phyloP scores from a whole-genome alignment of 2,888 invertebrate species.

The Masnerella sp. region DNA sequence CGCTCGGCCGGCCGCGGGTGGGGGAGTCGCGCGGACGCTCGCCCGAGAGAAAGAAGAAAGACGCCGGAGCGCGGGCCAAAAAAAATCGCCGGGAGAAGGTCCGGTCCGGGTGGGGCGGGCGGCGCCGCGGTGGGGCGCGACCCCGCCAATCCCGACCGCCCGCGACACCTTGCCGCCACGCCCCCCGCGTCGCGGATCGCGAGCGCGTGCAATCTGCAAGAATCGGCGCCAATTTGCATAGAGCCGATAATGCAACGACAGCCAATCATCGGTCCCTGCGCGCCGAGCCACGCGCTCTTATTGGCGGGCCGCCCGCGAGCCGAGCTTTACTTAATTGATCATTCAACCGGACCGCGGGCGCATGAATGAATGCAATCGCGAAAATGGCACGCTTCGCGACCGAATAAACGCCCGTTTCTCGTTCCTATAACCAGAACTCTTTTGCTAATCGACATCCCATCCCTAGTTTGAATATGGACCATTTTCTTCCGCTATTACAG shows the following conservation, averaged over 20 bases:
- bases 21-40: constrained; percentile 71
- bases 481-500: no score
- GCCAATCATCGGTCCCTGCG: constrained; percentile 53
- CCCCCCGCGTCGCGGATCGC: constrained; percentile 70
- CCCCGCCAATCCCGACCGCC: constrained; percentile 75
- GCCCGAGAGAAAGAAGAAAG: constrained; percentile 59
- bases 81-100: constrained; percentile 61
- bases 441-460: no score
- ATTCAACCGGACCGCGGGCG: constrained; percentile 45
- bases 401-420: no score
- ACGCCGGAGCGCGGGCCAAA: constrained; percentile 47
- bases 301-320: not conserved
- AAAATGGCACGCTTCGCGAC: no score
- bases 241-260: constrained; percentile 60
- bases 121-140: constrained; percentile 73
- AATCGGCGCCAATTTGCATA: constrained; percentile 61
- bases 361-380: constrained; percentile 44
- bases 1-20: constrained; percentile 67
- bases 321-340: constrained; percentile 48
- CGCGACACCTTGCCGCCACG: constrained; percentile 71
- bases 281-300: not conserved
- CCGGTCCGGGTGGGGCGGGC: constrained; percentile 70
- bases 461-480: no score
- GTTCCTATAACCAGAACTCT: no score
- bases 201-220: constrained; percentile 63